These are phyloP conservation scores for Ptychodera flava DNA, from an alignment of 35 echinoderm and acorn worm genomes.

Conservation along the genomic window DNA sequence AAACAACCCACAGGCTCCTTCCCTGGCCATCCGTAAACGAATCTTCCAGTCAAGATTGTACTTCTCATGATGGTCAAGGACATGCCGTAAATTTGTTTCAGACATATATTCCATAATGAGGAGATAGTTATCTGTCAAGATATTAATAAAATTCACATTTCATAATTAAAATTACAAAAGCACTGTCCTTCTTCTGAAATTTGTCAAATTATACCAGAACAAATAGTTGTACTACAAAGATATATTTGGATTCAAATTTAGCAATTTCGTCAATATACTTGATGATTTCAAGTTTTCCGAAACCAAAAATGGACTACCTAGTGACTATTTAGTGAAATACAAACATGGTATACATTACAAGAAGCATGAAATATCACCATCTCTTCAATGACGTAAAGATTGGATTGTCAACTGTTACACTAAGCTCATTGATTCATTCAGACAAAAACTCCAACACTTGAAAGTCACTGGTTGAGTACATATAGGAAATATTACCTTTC, in stretches of 20 bases:
- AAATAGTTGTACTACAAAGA: too few species aligned
- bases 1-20: conserved; percentile 23
- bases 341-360: too few species aligned
- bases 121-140: neutral
- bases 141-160: too few species aligned
- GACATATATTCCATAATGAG: neutral
- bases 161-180: too few species aligned
- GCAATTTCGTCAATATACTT: too few species aligned
- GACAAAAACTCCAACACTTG: neutral
- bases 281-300: too few species aligned
- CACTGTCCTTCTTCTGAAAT: too few species aligned
- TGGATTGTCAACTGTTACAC: neutral
- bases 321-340: too few species aligned
- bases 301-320: neutral
- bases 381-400: neutral
- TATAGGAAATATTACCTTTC: neutral
- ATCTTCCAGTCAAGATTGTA: neutral
- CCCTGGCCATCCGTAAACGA: conserved; percentile 14
- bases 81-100: neutral
- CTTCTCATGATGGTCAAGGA: neutral
- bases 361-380: neutral
- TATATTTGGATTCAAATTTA: too few species aligned
- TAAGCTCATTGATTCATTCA: neutral
- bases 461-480: neutral
- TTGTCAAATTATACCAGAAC: too few species aligned